Conservation (phyloP, 2,888 invertebrate species). For the Drosophila quasianomalipes region DNA sequence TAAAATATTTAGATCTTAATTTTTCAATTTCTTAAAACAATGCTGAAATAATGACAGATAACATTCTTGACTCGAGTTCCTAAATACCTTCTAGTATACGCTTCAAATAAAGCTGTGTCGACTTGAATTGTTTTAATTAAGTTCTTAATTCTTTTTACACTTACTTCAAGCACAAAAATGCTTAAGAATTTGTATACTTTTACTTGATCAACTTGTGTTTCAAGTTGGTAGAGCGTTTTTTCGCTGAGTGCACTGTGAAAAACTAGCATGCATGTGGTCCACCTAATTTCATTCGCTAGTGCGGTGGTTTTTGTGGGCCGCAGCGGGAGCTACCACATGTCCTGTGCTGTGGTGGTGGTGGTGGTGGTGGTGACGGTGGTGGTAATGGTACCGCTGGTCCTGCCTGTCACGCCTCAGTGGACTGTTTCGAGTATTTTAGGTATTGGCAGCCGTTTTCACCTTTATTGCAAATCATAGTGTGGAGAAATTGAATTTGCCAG, state of each 20-base stretch:
- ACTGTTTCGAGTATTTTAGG: conserved; percentile 5
- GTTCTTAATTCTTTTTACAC: not conserved
- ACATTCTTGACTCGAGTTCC: not conserved
- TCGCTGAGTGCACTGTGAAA: not conserved
- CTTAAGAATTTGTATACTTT: not conserved
- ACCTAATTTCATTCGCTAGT: conserved; percentile 64
- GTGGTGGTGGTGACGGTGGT: not conserved
- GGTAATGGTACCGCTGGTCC: conserved; percentile 1
- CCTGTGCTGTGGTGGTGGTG: not conserved
- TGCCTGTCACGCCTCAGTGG: not conserved
- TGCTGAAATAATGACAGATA: not conserved
- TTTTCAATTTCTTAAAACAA: not conserved
- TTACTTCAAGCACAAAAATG: not conserved
- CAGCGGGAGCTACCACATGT: not conserved
- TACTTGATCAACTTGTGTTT: not conserved
- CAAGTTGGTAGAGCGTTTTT: not conserved
- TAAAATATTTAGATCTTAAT: not conserved
- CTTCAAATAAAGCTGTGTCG: not conserved
- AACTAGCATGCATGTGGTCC: conserved; percentile 24
- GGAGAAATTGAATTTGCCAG: conserved; percentile 37
- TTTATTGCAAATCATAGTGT: conserved; percentile 42
- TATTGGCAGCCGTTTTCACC: conserved; percentile 16
- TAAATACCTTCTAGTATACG: not conserved
- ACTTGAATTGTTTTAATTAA: not conserved
- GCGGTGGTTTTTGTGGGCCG: conserved; percentile 4